Evolutionary conservation across 2,797 vertebrate genomes (phyloP).

Genomic region (Scleropages formosus): DNA sequence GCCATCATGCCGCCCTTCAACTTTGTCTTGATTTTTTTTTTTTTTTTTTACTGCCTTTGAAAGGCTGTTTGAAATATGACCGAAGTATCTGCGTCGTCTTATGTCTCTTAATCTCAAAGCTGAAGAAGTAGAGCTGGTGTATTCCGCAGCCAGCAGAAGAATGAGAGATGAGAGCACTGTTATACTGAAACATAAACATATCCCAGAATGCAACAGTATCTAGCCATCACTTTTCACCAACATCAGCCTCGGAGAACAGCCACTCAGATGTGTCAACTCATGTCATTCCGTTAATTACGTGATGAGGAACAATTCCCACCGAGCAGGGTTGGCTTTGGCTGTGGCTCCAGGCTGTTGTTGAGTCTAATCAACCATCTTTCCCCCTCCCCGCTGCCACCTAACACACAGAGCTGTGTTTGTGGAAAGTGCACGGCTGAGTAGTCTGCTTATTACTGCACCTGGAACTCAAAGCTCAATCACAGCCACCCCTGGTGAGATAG

Average conservation of each 20-base stretch:
- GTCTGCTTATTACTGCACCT: background rate
- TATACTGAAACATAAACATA: background rate
- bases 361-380: conserved; percentile 39
- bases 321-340: background rate
- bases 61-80: background rate
- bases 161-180: background rate
- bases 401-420: background rate
- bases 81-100: background rate
- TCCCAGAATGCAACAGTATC: conserved; percentile 8
- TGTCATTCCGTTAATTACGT: background rate
- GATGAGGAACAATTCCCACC: background rate
- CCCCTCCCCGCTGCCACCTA: conserved; percentile 38
- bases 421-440: background rate
- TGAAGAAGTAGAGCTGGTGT: background rate
- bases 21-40: background rate
- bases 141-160: background rate
- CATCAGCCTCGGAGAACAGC: background rate
- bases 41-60: background rate
- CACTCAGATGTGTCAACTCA: background rate
- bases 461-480: background rate
- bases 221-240: background rate
- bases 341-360: background rate
- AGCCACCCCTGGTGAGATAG: background rate
- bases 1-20: no score
- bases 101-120: background rate